Evolutionary conservation across 1,140 invertebrate genomes (phyloP).

Genomic region (Mamestra configurata): DNA sequence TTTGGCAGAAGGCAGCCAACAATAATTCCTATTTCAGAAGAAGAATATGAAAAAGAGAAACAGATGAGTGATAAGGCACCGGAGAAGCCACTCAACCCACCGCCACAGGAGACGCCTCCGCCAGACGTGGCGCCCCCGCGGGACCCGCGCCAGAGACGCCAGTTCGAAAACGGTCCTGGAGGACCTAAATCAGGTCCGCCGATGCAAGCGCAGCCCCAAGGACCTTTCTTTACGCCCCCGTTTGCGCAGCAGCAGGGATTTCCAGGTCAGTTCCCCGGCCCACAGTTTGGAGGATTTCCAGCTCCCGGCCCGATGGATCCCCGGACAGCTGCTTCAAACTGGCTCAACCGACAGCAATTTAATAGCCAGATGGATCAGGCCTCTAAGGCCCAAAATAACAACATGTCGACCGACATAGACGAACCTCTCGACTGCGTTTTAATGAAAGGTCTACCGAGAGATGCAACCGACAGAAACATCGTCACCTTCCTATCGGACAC

Average conservation of each 20-base stretch:
- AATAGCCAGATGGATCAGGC: slow-evolving; percentile 60
- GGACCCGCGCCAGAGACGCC: slow-evolving; percentile 76
- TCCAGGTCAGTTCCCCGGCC: slow-evolving; percentile 57
- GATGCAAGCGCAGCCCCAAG: slow-evolving; percentile 47
- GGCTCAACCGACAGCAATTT: slow-evolving; percentile 67
- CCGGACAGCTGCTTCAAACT: slow-evolving; percentile 68
- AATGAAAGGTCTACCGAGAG: slow-evolving; percentile 92
- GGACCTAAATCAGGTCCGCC: slow-evolving; percentile 39
- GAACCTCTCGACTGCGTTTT: slow-evolving; percentile 90
- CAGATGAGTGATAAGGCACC: slow-evolving; percentile 60
- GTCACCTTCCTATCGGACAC: slow-evolving; percentile 94
- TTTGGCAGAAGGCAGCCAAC: slow-evolving; percentile 74
- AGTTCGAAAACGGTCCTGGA: slow-evolving; percentile 61
- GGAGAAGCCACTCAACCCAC: slow-evolving; percentile 9
- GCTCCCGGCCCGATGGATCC: slow-evolving; percentile 66
- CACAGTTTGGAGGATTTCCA: slow-evolving; percentile 72
- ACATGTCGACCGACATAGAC: slow-evolving; percentile 65
- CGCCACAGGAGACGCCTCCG: slow-evolving; percentile 10
- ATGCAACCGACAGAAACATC: slow-evolving; percentile 93
- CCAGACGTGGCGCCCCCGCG: slow-evolving; percentile 63
- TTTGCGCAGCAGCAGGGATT: slow-evolving; percentile 69
- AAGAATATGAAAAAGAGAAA: slow-evolving; percentile 76
- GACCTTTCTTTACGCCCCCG: slow-evolving; percentile 65
- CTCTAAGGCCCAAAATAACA: slow-evolving; percentile 52
- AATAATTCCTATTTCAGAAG: slow-evolving; percentile 65